Evolutionary conservation across 2,797 vertebrate genomes (phyloP), one percentile per base, ranked within the genome.

Genomic region (Hoplostethus atlanticus): DNA sequence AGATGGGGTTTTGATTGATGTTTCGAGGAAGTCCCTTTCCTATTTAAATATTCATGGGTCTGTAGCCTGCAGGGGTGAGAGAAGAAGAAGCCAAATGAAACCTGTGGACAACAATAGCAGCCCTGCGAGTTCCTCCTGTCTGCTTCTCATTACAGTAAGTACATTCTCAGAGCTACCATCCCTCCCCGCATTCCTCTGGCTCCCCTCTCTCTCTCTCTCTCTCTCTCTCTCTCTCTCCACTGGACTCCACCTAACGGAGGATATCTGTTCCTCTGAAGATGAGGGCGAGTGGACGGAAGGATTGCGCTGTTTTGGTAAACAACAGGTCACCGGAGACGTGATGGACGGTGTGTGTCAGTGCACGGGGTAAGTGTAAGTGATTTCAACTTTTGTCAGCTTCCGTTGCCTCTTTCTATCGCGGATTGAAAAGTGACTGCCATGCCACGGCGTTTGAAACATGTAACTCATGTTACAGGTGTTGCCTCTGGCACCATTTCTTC

Each of bases 41-140:
- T 78, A 86, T 88, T 93, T 93, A 93, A 92, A 95, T 94, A 95
- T 95, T 93, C 93, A 94, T 94, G 88, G 79, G 16, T 73, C 73
- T 84, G 68, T 80, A 86, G 92, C 90, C 92, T 85, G 83, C 88
- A 90, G 91, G 91, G 85, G 79, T 66, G 78, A 87, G 88, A 21
- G 21, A 21, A 79, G 73, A 61, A 64, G 82, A 92, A 90, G 90
- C 83, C 84, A 85, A 88, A 86, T 86, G 79, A 81, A 89, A 91
- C 91, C 88, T 87, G 87, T 66, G 80, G 77, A 83, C 89, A 92
- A 91, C 90, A 92, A 92, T 86, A 85, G 88, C 79, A 86, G 77
- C 84, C 68, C 80, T 80, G 34, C 58, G 77, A 82, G 87, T 85
- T 88, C 70, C 73, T 81, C 70, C 68, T 88, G 89, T 85, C 93